A percentile compares a stretch with the other conserved stretches of the same genome.
Conservation (phyloP, 2,888 invertebrate genomes). For the Muschampia plurimacula region DNA sequence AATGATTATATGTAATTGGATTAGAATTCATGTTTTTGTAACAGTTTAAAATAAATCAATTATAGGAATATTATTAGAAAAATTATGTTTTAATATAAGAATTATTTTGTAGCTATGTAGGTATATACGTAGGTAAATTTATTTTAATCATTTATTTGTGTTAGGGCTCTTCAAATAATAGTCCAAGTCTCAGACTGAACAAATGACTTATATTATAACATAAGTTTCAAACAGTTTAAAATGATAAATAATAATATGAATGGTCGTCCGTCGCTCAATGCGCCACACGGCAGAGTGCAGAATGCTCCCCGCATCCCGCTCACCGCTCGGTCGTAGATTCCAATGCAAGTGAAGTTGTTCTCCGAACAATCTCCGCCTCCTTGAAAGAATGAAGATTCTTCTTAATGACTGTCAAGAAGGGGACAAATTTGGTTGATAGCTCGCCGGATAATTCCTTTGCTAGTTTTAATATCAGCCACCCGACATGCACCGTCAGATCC, state of each 20-base stretch:
- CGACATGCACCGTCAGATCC: conserved; percentile 28
- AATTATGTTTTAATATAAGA: no score
- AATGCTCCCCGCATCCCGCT: not conserved
- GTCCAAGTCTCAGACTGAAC: no score
- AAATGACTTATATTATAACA: no score
- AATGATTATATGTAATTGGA: not conserved
- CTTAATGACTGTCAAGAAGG: conserved; percentile 14
- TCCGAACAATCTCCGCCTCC: conserved; percentile 21
- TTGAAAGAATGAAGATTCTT: conserved; percentile 8
- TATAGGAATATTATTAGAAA: no score
- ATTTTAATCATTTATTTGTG: no score
- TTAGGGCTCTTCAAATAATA: no score
- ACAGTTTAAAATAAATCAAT: not conserved
- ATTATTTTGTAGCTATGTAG: no score
- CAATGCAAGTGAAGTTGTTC: not conserved
- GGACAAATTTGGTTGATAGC: conserved; percentile 28
- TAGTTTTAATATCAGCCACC: conserved; percentile 28
- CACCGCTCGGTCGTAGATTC: not conserved
- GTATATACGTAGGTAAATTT: no score
- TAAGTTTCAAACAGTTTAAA: no score
- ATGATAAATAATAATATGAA: no score
- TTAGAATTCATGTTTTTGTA: not conserved
- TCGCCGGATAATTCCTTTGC: conserved; percentile 24
- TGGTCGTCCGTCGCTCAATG: not conserved
- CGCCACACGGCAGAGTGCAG: not conserved